Conservation (phyloP, 2,113 vertebrate species). For the Tauraco erythrolophus region DNA sequence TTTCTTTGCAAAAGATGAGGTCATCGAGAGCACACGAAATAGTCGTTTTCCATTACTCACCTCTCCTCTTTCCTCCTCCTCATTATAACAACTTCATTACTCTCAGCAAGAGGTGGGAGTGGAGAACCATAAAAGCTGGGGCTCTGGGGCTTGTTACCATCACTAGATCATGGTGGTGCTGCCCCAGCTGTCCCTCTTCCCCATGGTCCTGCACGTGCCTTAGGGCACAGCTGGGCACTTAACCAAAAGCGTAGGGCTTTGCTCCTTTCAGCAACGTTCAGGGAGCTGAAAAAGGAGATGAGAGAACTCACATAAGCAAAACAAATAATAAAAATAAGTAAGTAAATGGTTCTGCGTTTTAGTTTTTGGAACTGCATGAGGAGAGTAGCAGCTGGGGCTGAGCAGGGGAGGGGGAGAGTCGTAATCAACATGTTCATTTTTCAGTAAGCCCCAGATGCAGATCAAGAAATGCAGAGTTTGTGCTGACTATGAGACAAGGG, state of each 20-base stretch:
- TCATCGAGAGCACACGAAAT: neutral
- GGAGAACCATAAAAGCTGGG: neutral
- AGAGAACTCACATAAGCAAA: neutral
- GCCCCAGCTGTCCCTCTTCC: neutral
- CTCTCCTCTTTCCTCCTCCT: neutral
- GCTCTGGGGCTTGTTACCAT: neutral
- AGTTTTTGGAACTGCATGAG: neutral
- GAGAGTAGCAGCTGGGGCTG: conserved; percentile 41
- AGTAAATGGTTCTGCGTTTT: neutral
- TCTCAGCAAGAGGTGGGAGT: neutral
- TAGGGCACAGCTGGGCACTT: neutral
- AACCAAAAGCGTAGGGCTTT: neutral
- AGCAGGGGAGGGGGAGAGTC: neutral
- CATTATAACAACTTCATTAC: neutral
- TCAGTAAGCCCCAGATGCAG: conserved; percentile 27
- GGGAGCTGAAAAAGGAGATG: neutral
- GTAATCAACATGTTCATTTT: conserved; percentile 34
- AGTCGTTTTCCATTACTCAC: neutral
- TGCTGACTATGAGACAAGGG: conserved; percentile 27
- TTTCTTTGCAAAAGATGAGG: neutral
- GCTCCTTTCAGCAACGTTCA: neutral
- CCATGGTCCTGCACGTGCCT: neutral
- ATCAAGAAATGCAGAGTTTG: conserved; percentile 39
- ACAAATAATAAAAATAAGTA: neutral
- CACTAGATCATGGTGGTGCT: neutral